A percentile compares a stretch with the other conserved stretches of the same genome.
These are phyloP conservation scores for Corydoras maculifer DNA, from an alignment of 2,113 vertebrate species.

Conservation along the genomic window DNA sequence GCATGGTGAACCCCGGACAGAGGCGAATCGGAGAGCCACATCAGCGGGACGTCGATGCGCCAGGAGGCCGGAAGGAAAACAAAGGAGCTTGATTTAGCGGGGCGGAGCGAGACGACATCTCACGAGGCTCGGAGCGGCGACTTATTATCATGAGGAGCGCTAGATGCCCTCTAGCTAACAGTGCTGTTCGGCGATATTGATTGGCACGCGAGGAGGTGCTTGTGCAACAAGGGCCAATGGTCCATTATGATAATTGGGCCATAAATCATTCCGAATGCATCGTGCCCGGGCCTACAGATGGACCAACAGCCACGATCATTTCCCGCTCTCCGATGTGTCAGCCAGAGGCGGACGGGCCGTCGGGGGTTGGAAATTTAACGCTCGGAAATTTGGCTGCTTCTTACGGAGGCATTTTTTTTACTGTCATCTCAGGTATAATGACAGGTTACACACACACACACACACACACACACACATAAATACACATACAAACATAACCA, in stretches of 20 bases:
- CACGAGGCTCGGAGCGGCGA: conserved; percentile 56
- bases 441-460: no score
- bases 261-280: conserved; percentile 52
- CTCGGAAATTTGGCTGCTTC: no score
- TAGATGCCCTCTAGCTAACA: conserved; percentile 54
- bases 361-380: no score
- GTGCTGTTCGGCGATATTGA: conserved; percentile 58
- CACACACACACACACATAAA: no score
- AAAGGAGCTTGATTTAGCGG: conserved; percentile 45
- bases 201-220: conserved; percentile 66
- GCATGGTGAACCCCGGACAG: not conserved
- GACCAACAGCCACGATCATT: conserved; percentile 50
- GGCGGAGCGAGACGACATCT: conserved; percentile 33
- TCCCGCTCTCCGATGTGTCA: no score
- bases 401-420: no score
- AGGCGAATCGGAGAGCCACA: conserved; percentile 2
- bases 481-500: no score
- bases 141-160: conserved; percentile 60
- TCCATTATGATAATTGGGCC: conserved; percentile 65
- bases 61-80: conserved; percentile 16
- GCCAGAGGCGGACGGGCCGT: no score
- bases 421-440: no score
- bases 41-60: conserved; percentile 3
- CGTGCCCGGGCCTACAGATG: conserved; percentile 37
- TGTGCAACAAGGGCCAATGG: conserved; percentile 60